Base-by-base conservation (phyloP, 2,888 invertebrate species). In the Pseudanteris insignis region DNA sequence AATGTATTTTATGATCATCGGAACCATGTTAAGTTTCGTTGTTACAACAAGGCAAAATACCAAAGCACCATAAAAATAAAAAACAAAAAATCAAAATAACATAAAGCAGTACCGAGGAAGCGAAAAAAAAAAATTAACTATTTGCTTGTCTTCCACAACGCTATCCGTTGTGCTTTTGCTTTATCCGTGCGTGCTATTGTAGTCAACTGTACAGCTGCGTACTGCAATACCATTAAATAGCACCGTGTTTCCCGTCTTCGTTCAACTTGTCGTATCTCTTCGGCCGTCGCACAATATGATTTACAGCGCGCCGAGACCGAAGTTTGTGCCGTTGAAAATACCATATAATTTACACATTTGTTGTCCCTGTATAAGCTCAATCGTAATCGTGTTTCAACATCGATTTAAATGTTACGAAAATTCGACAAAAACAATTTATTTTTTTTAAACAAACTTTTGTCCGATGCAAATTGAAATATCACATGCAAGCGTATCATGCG, bases 111-210 rank as follows among this genome's bases (percentile, higher is more conserved):
- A n/a, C n/a, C n/a, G n/a, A n/a, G n/a, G n/a, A n/a, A n/a, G n/a
- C n/a, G n/a, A n/a, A n/a, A n/a, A n/a, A n/a, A n/a, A n/a, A n/a
- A n/a, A n/a, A n/a, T n/a, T n/a, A n/a, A n/a, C 40, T 55, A 5
- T 47, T 55, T 55, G 41, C 40, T 57, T 36, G 36, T 30, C 36
- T 57, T 57, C 48, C 48, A 26, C 37, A 15, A 36, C 32, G 8
- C 32, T 32, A 38, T 43, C 12, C 25, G 38, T 29, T 30, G 18
- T 15, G 6, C 12, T 21, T 30, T 29, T 15, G 32, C 14, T 32
- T 24, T 30, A 44, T 24, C 32, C 37, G 30, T 24, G 30, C 29
- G 30, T 36, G 30, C 36, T 29, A 53, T 43, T 53, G 48, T 50
- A 29, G 11, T 10, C 9, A 18, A 36, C 28, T 36, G 43, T 12